These are phyloP conservation scores for Pelusios castaneus DNA, from an alignment of 2,113 vertebrate species.

Conservation along the genomic window DNA sequence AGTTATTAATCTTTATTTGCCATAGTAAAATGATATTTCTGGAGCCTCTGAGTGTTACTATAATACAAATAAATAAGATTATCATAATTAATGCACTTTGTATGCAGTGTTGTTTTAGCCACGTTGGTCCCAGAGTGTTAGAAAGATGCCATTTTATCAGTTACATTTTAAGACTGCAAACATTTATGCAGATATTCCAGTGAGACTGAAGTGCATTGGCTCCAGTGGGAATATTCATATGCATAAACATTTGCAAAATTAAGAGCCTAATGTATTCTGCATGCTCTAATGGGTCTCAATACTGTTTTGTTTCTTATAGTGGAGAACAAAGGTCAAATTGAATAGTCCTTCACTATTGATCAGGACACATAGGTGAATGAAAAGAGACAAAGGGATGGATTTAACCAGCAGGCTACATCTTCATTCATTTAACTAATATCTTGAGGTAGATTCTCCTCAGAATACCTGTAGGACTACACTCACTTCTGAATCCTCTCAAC, in stretches of 20 bases:
- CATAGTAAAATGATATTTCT: not conserved
- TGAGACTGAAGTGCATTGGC: not conserved
- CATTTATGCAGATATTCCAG: not conserved
- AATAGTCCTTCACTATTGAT: not conserved
- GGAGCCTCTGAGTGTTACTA: not conserved
- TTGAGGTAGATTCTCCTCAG: not conserved
- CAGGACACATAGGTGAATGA: not conserved
- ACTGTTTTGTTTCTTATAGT: not conserved
- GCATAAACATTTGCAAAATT: not conserved
- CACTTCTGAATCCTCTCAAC: not conserved
- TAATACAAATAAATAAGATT: not conserved
- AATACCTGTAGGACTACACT: not conserved
- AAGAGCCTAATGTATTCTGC: not conserved
- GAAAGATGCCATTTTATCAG: not conserved
- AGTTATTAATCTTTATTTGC: not conserved
- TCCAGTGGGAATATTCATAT: not conserved
- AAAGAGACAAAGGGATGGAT: not conserved
- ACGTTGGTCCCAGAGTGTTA: not conserved
- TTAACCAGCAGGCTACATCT: not conserved
- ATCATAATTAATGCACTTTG: not conserved
- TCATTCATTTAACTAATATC: not conserved
- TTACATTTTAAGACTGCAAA: not conserved
- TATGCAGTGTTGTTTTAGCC: accelerated
- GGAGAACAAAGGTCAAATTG: not conserved
- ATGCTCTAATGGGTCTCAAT: not conserved